Percentiles rank a stretch among this genome's conserved stretches.
Evolutionary conservation across 2,797 vertebrate species (phyloP).

Genomic region (Strix occidentalis): DNA sequence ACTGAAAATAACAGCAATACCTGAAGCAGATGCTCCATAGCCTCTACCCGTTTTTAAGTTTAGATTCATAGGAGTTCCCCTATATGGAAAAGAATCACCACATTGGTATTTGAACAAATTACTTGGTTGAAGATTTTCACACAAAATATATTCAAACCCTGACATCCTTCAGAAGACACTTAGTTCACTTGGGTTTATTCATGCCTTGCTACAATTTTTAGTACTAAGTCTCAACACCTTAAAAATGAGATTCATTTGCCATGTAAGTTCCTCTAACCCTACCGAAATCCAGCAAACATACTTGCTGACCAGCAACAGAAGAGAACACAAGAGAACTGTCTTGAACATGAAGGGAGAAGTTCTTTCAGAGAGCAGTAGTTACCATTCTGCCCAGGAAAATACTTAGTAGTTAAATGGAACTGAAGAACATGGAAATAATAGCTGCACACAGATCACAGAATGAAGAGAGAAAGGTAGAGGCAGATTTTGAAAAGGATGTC

Average conservation of each 20-base stretch:
- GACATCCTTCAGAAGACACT: not conserved
- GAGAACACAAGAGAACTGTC: not conserved
- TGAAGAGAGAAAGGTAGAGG: not conserved
- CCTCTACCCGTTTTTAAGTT: constrained; percentile 76
- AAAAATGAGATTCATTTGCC: not conserved
- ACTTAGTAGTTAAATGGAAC: not conserved
- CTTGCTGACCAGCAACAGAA: not conserved
- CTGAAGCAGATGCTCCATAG: constrained; percentile 72
- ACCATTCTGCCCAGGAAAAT: not conserved
- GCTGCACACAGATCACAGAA: not conserved
- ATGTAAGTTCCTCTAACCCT: not conserved
- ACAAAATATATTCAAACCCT: not conserved
- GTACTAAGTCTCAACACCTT: not conserved
- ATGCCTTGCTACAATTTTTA: not conserved
- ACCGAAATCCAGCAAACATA: not conserved
- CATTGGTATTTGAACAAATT: not conserved
- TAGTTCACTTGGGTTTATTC: not conserved
- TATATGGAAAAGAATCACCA: constrained; percentile 46
- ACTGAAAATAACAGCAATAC: constrained; percentile 39
- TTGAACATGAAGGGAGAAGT: not conserved
- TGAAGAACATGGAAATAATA: not conserved
- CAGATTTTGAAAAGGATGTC: not conserved
- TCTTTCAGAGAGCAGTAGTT: not conserved
- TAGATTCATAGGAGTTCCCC: constrained; percentile 76
- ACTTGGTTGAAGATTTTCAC: not conserved